Evolutionary conservation across 2,113 vertebrate species (phyloP), one percentile per base, ranked within the genome.

Genomic region (Anguilla rostrata): DNA sequence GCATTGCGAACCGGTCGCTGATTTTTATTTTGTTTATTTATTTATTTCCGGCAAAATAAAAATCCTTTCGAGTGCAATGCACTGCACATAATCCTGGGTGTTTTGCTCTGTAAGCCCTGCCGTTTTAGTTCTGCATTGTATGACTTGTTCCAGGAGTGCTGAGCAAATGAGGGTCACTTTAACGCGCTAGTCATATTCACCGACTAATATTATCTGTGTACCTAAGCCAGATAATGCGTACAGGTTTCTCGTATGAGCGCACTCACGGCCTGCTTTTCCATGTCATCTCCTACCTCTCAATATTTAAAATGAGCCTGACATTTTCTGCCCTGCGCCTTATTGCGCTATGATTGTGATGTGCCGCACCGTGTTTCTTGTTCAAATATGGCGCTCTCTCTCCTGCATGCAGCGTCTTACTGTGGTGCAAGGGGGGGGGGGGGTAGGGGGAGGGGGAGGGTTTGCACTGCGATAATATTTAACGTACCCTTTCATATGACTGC

Each of bases 131-230:
- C 20, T 60, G 29, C 53, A 20, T 39, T 39, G n/a, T 20, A 81
- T 84, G 86, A 90, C 89, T 78, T 12, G 0, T 75, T 34, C 9
- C 60, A 66, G 60, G 18, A 12, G n/a, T 34, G 11, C 29, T 26
- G 26, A 6, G 9, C 11, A 12, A 75, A 29, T 12, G n/a, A 75
- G 60, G 60, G 26, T 75, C 71, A 34, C 71, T 34, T 22, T 34
- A 75, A 75, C 26, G 11, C 26, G 34, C 5, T 34, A 75, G 71
- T 75, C 26, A 11, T 34, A 75, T 75, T 34, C 9, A n/a, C n/a
- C 8, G n/a, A 75, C 7, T 75, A 75, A 75, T 75, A 75, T 75
- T 34, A 29, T 34, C 71, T 8, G 9, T 29, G 71, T 34, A 75
- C 9, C 11, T n/a, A 34, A 75, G 26, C 11, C n/a, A 9, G 71